Base-by-base conservation (phyloP, 2,797 vertebrate genomes). In the Malacoctenus gilli region DNA sequence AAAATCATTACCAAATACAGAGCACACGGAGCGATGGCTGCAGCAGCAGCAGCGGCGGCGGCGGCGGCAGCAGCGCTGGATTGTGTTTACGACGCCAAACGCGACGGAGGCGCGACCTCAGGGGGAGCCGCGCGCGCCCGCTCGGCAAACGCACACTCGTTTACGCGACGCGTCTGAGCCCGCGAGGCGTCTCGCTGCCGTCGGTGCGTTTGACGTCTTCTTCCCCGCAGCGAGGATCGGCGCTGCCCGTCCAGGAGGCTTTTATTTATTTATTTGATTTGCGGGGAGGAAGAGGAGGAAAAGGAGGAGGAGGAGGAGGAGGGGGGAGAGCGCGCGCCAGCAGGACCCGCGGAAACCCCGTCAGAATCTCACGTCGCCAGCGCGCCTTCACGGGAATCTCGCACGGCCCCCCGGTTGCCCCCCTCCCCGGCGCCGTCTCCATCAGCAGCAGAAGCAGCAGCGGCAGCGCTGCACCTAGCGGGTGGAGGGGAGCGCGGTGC, bases 11-110 rank as follows among this genome's bases (percentile, higher is more conserved):
- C 69, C 64, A 60, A 77, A 69, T 39, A 67, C 56, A 76, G 71
- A 63, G 75, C 80, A 82, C 79, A 83, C 77, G 82, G 85, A 70
- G 75, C 51, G 73, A 87, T 87, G 90, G 85, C 83, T 68, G 79
- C 79, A 46, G 68, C 68, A 25, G 68, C 57, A 28, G 25, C 23
- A 8, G 23, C 23, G 23, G 23, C 23, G 23, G 23, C 23, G 23
- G 23, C 23, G 23, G 23, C 23, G 23, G 23, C 23, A 36, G 55
- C 48, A 51, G 54, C 56, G 14, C 48, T 39, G 80, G 67, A 67
- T 67, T 43, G 71, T 83, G 79, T 86, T 84, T 78, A 75, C 79
- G 70, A 75, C 72, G 66, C 59, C 59, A 58, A 69, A 72, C 82
- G 57, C 82, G 70, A 76, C 75, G 77, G 72, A 53, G 39, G 48